phyloP scores from a whole-genome alignment of 1,140 invertebrate genomes.

The Araneus ventricosus region DNA sequence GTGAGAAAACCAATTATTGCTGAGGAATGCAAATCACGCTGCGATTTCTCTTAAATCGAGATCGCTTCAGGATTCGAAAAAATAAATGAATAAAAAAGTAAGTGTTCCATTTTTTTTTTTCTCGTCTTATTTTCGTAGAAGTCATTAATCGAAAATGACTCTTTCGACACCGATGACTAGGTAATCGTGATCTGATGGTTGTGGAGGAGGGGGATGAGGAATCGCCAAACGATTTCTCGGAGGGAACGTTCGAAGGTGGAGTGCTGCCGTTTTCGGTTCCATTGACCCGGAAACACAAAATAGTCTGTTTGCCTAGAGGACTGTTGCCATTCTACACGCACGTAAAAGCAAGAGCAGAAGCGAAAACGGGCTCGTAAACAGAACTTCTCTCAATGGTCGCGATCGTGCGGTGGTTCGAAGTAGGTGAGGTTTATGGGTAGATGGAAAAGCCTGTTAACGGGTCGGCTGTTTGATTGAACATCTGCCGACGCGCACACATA shows the following conservation, averaged over 20 bases:
- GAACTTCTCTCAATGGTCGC: background rate
- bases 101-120: background rate
- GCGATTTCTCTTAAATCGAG: background rate
- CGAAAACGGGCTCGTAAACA: background rate
- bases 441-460: constrained; percentile 24
- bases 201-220: background rate
- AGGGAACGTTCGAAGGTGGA: background rate
- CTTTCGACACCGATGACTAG: background rate
- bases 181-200: background rate
- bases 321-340: background rate
- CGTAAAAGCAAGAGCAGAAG: background rate
- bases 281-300: background rate
- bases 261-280: constrained; percentile 18
- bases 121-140: background rate
- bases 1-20: background rate
- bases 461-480: constrained; percentile 7
- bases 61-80: background rate
- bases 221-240: background rate
- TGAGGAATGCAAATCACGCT: background rate
- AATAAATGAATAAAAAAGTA: background rate
- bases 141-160: constrained; percentile 15
- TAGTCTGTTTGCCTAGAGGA: background rate
- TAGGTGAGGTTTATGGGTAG: constrained; percentile 2
- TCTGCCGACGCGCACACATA: background rate
- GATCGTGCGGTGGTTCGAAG: background rate